These are phyloP conservation scores for Dinothrombium tinctorium DNA, from an alignment of 1,140 invertebrate species.

Conservation along the genomic window DNA sequence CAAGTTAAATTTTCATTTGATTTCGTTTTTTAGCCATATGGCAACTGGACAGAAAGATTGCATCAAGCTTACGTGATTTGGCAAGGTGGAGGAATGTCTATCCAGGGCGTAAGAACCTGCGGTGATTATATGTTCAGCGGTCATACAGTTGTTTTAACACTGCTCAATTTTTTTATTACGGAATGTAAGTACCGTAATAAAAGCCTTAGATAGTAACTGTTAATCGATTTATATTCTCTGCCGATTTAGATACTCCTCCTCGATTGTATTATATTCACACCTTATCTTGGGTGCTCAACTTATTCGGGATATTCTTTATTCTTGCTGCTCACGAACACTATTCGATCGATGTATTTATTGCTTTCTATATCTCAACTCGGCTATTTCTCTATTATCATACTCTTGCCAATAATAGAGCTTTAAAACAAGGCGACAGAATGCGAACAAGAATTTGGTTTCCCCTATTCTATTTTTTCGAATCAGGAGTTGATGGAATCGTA, in stretches of 20 bases:
- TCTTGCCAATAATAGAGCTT: constrained; percentile 74
- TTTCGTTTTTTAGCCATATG: constrained; percentile 22
- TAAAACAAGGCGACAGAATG: constrained; percentile 57
- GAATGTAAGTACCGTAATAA: constrained; percentile 57
- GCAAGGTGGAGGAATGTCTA: constrained; percentile 86
- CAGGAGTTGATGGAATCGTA: constrained; percentile 71
- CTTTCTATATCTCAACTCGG: constrained; percentile 88
- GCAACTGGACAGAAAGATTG: constrained; percentile 28
- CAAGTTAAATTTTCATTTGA: constrained; percentile 2
- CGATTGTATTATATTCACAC: constrained; percentile 55
- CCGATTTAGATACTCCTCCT: constrained; percentile 58
- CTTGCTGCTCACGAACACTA: constrained; percentile 97
- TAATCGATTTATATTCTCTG: constrained; percentile 1
- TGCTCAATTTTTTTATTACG: constrained; percentile 97
- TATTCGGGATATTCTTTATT: constrained; percentile 98
- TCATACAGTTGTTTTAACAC: constrained; percentile 84
- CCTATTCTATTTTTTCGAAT: constrained; percentile 76
- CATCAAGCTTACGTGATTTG: constrained; percentile 76
- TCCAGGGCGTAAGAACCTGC: constrained; percentile 88
- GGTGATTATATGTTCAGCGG: constrained; percentile 99
- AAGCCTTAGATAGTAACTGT: neutral
- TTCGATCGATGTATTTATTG: constrained; percentile 96
- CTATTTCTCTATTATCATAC: constrained; percentile 95
- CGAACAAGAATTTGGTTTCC: constrained; percentile 58
- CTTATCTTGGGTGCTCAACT: constrained; percentile 87